Conservation (phyloP, 2,113 vertebrate species). For the Amphiprion percula region DNA sequence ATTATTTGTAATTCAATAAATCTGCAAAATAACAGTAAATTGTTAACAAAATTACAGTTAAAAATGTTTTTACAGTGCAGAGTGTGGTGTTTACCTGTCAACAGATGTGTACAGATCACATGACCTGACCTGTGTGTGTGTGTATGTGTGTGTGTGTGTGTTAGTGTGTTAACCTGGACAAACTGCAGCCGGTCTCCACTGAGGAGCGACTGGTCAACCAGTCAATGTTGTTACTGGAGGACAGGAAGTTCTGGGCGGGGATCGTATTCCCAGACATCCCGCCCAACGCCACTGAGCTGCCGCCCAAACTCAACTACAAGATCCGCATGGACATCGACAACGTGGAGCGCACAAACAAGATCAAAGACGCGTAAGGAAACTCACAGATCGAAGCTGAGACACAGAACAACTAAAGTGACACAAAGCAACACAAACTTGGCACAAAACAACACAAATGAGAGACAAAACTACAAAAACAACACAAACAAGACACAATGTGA, state of each 20-base stretch:
- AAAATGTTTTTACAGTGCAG: no score
- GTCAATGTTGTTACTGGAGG: constrained; percentile 92
- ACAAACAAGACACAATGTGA: no score
- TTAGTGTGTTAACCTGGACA: constrained; percentile 97
- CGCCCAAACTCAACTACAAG: constrained; percentile 93
- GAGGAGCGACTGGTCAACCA: constrained; percentile 91
- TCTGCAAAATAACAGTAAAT: no score
- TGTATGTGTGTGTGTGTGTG: constrained; percentile 33
- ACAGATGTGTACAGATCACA: not conserved
- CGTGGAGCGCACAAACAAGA: constrained; percentile 98
- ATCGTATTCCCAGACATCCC: constrained; percentile 90
- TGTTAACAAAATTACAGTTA: no score
- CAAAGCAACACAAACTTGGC: no score
- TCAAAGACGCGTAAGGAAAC: constrained; percentile 93
- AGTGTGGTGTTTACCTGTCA: no score
- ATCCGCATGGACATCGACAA: constrained; percentile 99
- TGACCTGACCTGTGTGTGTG: constrained; percentile 14
- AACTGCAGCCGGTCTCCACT: constrained; percentile 90
- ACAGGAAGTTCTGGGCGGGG: constrained; percentile 96
- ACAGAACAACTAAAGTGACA: not conserved
- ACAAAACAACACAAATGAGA: no score
- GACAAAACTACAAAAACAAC: no score
- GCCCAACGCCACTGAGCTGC: constrained; percentile 85
- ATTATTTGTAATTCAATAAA: no score
- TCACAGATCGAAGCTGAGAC: not conserved